Evolutionary conservation across 2,888 invertebrate species (phyloP).

Genomic region (Drosophila longiperda): DNA sequence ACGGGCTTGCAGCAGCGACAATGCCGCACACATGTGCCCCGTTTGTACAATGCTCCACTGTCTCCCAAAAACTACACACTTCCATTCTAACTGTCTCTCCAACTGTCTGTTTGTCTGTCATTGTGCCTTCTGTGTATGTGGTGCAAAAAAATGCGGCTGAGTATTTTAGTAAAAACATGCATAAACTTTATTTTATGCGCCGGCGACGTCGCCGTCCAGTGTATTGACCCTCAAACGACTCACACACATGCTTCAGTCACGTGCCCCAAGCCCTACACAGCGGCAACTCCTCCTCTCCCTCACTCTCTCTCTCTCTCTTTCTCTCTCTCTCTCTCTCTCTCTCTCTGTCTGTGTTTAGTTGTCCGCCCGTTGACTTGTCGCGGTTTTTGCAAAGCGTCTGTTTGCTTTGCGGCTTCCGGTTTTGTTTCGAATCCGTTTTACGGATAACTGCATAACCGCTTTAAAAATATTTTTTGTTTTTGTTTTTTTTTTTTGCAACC

Average conservation of each 20-base stretch:
- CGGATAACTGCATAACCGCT: conserved; percentile 70
- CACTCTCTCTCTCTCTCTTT: neutral
- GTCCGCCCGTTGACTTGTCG: conserved; percentile 54
- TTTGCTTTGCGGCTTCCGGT: conserved; percentile 79
- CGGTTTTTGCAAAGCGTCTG: conserved; percentile 77
- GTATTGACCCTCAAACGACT: conserved; percentile 68
- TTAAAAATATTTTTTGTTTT: conserved; percentile 58
- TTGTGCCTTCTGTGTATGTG: conserved; percentile 43
- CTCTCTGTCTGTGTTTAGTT: neutral
- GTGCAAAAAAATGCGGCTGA: conserved; percentile 71
- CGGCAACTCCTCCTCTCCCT: conserved; percentile 1
- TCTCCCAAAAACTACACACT: conserved; percentile 6
- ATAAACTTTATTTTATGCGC: conserved; percentile 75
- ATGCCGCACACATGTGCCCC: conserved; percentile 59
- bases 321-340: neutral
- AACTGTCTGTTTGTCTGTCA: conserved; percentile 25
- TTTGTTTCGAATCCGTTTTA: conserved; percentile 67
- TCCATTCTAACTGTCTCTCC: conserved; percentile 14
- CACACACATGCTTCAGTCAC: conserved; percentile 50
- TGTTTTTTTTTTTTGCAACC: conserved; percentile 7
- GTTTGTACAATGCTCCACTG: conserved; percentile 32
- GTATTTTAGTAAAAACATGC: conserved; percentile 69
- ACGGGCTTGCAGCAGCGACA: conserved; percentile 66
- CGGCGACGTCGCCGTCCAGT: conserved; percentile 66
- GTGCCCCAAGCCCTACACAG: conserved; percentile 8